Percentiles rank a stretch among this genome's conserved stretches.
phyloP scores from a whole-genome alignment of 2,888 invertebrate genomes.

The Thymelicus lineola region DNA sequence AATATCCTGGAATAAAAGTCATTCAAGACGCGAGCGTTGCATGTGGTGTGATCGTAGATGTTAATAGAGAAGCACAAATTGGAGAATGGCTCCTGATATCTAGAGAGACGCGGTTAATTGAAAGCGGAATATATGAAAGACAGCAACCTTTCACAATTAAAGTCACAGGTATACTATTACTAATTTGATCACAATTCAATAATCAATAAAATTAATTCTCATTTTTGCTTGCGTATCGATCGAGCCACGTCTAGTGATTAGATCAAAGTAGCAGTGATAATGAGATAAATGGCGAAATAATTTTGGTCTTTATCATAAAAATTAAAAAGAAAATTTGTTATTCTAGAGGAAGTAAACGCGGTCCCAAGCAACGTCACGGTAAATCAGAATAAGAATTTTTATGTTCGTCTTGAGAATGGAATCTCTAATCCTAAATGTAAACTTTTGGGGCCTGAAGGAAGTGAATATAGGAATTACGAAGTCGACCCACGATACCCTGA shows the following conservation, averaged over 20 bases:
- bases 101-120: conserved; percentile 47
- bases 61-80: conserved; percentile 53
- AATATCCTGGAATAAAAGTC: conserved; percentile 53
- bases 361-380: conserved; percentile 52
- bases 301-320: background rate
- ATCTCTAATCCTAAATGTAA: conserved; percentile 56
- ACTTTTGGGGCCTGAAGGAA: conserved; percentile 54
- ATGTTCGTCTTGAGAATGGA: conserved; percentile 56
- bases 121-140: conserved; percentile 55
- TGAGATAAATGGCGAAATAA: conserved; percentile 41
- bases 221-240: conserved; percentile 54
- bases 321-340: conserved; percentile 10
- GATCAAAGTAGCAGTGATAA: conserved; percentile 50
- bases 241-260: conserved; percentile 69
- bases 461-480: conserved; percentile 42
- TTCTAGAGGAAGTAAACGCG: conserved; percentile 61
- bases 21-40: conserved; percentile 48
- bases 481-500: conserved; percentile 49
- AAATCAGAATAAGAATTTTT: conserved; percentile 59
- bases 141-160: conserved; percentile 61
- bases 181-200: conserved; percentile 32
- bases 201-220: conserved; percentile 41
- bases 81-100: conserved; percentile 69
- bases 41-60: conserved; percentile 58
- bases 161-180: conserved; percentile 63